Conservation (phyloP, 2,888 invertebrate genomes). For the Chydorus sphaericus region DNA sequence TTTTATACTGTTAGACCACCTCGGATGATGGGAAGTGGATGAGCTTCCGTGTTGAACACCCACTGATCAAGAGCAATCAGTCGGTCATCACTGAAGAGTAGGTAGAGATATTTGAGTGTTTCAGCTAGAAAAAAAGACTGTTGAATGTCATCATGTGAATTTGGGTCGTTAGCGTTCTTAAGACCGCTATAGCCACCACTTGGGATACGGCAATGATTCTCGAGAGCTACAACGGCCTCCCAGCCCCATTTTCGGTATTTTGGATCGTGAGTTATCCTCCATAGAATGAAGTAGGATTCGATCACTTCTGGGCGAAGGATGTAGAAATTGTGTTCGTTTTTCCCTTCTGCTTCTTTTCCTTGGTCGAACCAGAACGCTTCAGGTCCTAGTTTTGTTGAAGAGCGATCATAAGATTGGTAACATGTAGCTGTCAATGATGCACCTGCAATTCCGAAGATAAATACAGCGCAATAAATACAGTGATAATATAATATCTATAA, state of each 20-base stretch:
- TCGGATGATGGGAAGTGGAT: slow-evolving; percentile 79
- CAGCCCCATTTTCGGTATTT: slow-evolving; percentile 99
- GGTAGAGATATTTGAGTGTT: slow-evolving; percentile 94
- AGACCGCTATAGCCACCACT: slow-evolving; percentile 89
- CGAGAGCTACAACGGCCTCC: slow-evolving; percentile 87
- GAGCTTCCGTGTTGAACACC: slow-evolving; percentile 99
- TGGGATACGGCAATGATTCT: slow-evolving; percentile 79
- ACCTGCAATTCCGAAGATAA: too few species aligned
- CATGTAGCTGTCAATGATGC: slow-evolving; percentile 86
- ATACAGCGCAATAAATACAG: too few species aligned
- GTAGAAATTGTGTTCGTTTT: slow-evolving; percentile 86
- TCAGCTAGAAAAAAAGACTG: slow-evolving; percentile 98
- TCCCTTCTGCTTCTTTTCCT: slow-evolving; percentile 74
- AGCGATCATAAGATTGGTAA: slow-evolving; percentile 85
- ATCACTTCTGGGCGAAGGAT: slow-evolving; percentile 89
- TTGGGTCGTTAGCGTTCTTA: slow-evolving; percentile 71
- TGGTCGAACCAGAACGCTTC: slow-evolving; percentile 53
- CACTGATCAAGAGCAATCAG: slow-evolving; percentile 84
- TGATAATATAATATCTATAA: too few species aligned
- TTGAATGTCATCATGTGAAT: slow-evolving; percentile 92
- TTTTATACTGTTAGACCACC: too few species aligned
- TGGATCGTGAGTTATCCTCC: slow-evolving; percentile 87
- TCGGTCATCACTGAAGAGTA: slow-evolving; percentile 78
- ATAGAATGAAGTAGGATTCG: slow-evolving; percentile 94
- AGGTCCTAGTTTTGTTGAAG: slow-evolving; percentile 63